Evolutionary conservation across 2,113 vertebrate genomes (phyloP).

Genomic region (Cavia porcellus): DNA sequence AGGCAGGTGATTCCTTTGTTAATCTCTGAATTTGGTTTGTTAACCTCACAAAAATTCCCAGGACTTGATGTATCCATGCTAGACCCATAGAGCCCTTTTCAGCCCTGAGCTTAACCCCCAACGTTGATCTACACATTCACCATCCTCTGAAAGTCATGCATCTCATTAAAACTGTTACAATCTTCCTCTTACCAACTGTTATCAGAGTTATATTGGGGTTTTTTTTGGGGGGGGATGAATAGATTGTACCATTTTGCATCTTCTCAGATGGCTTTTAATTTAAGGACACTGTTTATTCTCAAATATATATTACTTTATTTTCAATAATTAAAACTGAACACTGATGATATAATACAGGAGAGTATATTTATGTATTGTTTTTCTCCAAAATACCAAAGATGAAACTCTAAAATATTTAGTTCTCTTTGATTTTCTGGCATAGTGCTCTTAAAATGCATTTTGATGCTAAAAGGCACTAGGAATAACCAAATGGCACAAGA

Average conservation of each 20-base stretch:
- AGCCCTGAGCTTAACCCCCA: background rate
- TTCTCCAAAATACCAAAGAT: conserved; percentile 5
- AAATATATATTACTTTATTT: background rate
- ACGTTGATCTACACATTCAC: background rate
- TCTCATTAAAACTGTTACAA: background rate
- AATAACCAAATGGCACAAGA: background rate
- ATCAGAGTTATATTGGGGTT: background rate
- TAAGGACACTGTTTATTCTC: background rate
- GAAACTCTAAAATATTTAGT: background rate
- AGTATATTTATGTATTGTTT: background rate
- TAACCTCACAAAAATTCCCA: background rate
- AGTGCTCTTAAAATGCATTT: background rate
- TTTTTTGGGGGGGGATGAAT: background rate
- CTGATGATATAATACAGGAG: background rate
- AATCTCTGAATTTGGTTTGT: background rate
- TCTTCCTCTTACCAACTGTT: background rate
- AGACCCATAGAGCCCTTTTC: background rate
- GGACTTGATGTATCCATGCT: background rate
- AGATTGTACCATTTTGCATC: background rate
- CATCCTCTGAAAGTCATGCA: background rate
- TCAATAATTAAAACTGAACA: background rate
- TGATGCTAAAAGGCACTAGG: background rate
- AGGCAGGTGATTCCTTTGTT: background rate
- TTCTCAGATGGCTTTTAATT: background rate
- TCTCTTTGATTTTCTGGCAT: background rate